Percentiles rank a stretch among this genome's conserved stretches.
Conservation (phyloP, 2,113 vertebrate species). For the Mugil cephalus region DNA sequence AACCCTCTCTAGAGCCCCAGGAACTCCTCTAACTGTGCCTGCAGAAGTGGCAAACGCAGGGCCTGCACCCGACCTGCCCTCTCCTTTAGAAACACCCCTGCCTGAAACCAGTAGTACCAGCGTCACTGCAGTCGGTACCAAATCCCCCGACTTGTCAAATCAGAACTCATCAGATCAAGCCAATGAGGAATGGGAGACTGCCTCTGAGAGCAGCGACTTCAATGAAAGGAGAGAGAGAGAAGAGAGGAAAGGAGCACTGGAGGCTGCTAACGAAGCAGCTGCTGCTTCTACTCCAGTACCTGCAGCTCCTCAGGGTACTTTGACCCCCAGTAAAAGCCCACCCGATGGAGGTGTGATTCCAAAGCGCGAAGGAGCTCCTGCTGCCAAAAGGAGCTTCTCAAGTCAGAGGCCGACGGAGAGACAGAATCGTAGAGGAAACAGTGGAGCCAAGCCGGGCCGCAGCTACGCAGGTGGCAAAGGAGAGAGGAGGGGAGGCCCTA, state of each 20-base stretch:
- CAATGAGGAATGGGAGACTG: conserved; percentile 99
- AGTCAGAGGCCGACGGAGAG: conserved; percentile 95
- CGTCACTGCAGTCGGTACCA: conserved; percentile 87
- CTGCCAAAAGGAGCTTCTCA: conserved; percentile 96
- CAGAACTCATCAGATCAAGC: conserved; percentile 99
- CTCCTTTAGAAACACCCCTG: conserved; percentile 58
- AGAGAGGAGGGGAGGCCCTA: conserved; percentile 91
- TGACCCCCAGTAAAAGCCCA: conserved; percentile 86
- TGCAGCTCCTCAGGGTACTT: conserved; percentile 60
- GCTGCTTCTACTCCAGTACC: conserved; percentile 67
- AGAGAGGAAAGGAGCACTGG: conserved; percentile 89
- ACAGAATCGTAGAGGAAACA: conserved; percentile 93
- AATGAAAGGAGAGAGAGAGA: conserved; percentile 96
- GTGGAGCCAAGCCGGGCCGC: conserved; percentile 89
- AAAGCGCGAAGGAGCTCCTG: conserved; percentile 85
- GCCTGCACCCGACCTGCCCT: conserved; percentile 54
- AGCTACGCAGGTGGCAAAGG: conserved; percentile 92
- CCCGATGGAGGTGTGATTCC: conserved; percentile 80
- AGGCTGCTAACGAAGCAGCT: conserved; percentile 78
- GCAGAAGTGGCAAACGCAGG: conserved; percentile 57
- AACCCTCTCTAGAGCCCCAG: conserved; percentile 81
- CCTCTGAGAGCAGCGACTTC: conserved; percentile 98
- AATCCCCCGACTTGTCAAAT: conserved; percentile 97
- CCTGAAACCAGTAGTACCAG: conserved; percentile 66
- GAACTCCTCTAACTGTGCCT: conserved; percentile 72